Evolutionary conservation across 1,140 invertebrate genomes (phyloP).

Genomic region (Sycophaga agraensis): DNA sequence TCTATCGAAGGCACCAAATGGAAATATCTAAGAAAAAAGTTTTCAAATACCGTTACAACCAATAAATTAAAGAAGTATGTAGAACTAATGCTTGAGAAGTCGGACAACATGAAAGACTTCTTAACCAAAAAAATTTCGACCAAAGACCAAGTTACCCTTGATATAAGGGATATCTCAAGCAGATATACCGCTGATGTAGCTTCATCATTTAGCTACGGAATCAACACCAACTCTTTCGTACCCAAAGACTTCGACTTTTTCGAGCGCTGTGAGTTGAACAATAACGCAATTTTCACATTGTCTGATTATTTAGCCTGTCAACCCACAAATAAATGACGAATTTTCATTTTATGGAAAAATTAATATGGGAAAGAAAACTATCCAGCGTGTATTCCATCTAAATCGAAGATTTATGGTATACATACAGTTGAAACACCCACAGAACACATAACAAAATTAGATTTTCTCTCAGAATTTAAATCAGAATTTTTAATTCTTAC

Average conservation of each 20-base stretch:
- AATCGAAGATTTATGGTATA: too few relatives aligned
- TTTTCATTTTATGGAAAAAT: too few relatives aligned
- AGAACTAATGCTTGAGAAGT: slow-evolving; percentile 46
- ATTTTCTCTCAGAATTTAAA: too few relatives aligned
- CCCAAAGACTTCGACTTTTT: slow-evolving; percentile 43
- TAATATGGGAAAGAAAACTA: too few relatives aligned
- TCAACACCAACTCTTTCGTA: slow-evolving; percentile 52
- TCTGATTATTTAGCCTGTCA: too few relatives aligned
- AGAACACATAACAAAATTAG: too few relatives aligned
- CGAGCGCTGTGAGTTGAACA: slow-evolving; percentile 36
- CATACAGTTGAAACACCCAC: too few relatives aligned
- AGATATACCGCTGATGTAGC: slow-evolving; percentile 43
- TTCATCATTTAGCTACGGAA: slow-evolving; percentile 57
- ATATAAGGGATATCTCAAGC: neutral
- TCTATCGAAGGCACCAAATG: slow-evolving; percentile 40
- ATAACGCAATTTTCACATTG: too few relatives aligned
- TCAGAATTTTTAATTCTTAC: too few relatives aligned
- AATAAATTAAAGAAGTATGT: slow-evolving; percentile 58
- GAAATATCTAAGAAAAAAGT: slow-evolving; percentile 51
- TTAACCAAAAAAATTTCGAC: slow-evolving; percentile 21
- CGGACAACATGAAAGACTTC: slow-evolving; percentile 35
- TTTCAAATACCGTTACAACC: slow-evolving; percentile 57
- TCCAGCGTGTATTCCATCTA: too few relatives aligned
- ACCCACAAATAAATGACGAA: too few relatives aligned
- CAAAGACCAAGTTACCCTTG: neutral